Percentiles rank a stretch among this genome's conserved stretches.
phyloP scores from a whole-genome alignment of 2,113 vertebrate genomes.

The Thomomys bottae region DNA sequence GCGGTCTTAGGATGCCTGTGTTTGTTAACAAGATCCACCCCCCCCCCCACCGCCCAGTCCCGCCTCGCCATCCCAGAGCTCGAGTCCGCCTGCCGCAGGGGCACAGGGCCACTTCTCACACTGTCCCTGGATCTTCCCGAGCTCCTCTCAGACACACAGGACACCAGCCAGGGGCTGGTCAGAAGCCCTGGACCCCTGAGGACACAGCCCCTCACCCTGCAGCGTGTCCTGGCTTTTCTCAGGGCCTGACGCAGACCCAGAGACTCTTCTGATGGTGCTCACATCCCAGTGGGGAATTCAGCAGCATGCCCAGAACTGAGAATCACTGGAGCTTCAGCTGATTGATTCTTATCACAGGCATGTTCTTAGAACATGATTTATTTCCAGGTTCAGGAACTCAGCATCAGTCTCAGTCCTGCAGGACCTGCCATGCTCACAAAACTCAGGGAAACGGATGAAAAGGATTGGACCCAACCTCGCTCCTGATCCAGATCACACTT shows the following conservation, averaged over 20 bases:
- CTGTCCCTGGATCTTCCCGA: neutral
- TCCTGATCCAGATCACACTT: neutral
- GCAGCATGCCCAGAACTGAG: neutral
- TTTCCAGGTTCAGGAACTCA: neutral
- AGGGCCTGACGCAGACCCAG: too few relatives aligned
- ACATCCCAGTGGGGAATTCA: neutral
- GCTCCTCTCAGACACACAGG: neutral
- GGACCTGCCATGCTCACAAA: neutral
- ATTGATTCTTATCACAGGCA: rapidly evolving
- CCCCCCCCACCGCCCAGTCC: too few relatives aligned
- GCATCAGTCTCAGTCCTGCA: too few relatives aligned
- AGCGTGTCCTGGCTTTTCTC: neutral
- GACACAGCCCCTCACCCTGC: too few relatives aligned
- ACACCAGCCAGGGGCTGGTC: rapidly evolving
- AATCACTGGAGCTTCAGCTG: rapidly evolving
- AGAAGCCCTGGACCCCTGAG: too few relatives aligned
- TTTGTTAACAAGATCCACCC: rapidly evolving
- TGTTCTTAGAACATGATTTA: rapidly evolving
- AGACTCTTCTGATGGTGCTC: neutral
- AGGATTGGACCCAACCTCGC: neutral
- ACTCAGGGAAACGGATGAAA: rapidly evolving
- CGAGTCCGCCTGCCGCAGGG: neutral
- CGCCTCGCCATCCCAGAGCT: neutral
- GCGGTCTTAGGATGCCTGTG: rapidly evolving
- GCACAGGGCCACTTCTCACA: rapidly evolving